These are phyloP conservation scores for Phytoseiulus persimilis DNA, from an alignment of 2,888 invertebrate species.

Conservation along the genomic window DNA sequence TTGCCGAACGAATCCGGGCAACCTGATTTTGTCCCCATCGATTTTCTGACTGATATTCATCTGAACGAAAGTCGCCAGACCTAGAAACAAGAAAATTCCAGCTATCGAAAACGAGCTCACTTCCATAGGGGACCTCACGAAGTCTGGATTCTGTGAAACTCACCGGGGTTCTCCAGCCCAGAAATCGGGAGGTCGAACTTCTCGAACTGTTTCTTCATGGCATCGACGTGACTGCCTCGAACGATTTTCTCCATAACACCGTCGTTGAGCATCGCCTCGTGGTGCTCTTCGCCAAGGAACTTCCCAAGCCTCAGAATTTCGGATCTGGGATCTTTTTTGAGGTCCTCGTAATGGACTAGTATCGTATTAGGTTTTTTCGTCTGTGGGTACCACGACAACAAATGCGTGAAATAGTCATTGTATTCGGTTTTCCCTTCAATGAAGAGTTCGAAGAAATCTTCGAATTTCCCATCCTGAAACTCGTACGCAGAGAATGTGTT, in stretches of 20 bases:
- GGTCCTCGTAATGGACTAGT: neutral
- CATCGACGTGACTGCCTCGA: neutral
- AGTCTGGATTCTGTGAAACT: neutral
- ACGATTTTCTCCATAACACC: neutral
- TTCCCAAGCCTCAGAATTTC: neutral
- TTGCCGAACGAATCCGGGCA: neutral
- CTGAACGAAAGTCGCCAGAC: neutral
- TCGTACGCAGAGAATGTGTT: neutral
- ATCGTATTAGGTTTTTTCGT: neutral
- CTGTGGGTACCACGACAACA: slow-evolving; percentile 10
- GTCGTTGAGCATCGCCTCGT: neutral
- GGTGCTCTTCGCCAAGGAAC: neutral
- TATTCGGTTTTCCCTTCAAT: neutral
- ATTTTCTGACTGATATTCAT: neutral
- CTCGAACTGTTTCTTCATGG: slow-evolving; percentile 9
- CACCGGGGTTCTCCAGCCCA: neutral
- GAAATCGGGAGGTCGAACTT: neutral
- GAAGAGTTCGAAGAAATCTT: slow-evolving; percentile 26
- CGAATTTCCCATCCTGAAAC: neutral
- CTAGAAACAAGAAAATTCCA: no score
- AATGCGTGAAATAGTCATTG: neutral
- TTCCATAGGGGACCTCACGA: neutral
- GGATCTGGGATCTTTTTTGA: neutral
- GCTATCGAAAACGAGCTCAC: neutral
- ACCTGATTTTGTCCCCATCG: neutral